phyloP scores from a whole-genome alignment of 2,797 vertebrate species.

The Sebastes taczanowskii region DNA sequence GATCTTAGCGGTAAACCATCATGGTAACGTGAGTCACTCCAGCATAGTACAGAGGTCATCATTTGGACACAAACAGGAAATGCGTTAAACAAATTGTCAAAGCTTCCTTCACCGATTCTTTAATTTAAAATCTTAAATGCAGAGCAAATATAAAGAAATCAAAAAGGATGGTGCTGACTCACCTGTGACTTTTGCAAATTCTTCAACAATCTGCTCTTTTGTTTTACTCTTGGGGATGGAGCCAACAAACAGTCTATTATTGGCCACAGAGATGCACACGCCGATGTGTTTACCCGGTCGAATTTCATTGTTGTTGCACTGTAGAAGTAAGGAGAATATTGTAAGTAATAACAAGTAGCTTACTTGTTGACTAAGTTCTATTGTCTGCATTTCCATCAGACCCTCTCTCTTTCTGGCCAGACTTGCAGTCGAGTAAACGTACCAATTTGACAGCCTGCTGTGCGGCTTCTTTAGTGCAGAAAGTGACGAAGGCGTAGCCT shows the following conservation, averaged over 20 bases:
- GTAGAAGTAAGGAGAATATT: conserved; percentile 24
- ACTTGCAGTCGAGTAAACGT: conserved; percentile 58
- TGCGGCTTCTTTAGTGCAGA: conserved; percentile 99
- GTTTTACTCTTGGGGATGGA: conserved; percentile 99
- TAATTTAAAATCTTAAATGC: background rate
- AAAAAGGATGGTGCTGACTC: conserved; percentile 49
- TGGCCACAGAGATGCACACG: conserved; percentile 99
- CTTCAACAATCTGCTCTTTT: conserved; percentile 99
- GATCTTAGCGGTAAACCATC: conserved; percentile 75
- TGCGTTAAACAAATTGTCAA: background rate
- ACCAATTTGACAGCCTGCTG: conserved; percentile 99
- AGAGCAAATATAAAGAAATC: background rate
- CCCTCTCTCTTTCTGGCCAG: background rate
- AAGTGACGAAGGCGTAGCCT: conserved; percentile 99
- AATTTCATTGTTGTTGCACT: conserved; percentile 99
- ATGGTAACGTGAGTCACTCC: conserved; percentile 67
- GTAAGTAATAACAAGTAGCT: background rate
- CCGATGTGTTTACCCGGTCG: conserved; percentile 99
- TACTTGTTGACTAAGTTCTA: background rate
- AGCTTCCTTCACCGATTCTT: background rate
- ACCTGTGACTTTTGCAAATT: conserved; percentile 99
- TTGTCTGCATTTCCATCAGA: background rate
- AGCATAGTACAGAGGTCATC: conserved; percentile 52
- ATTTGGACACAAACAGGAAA: conserved; percentile 53
- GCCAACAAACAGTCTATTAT: conserved; percentile 99